Evolutionary conservation across 2,888 invertebrate genomes (phyloP).

Genomic region (Troides helena): DNA sequence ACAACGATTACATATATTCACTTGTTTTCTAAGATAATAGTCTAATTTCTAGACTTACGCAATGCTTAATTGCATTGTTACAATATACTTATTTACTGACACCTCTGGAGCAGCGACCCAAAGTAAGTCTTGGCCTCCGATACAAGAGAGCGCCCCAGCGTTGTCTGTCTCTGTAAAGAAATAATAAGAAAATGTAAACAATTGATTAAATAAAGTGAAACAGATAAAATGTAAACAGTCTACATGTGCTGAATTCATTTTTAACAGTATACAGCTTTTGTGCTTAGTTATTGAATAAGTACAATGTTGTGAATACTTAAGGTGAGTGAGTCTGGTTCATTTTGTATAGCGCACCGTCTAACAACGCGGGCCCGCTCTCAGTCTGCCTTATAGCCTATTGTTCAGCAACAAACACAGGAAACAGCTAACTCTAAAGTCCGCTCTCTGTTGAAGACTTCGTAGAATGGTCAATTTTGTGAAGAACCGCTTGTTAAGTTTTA

Average conservation of each 20-base stretch:
- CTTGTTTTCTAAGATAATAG: too few species aligned
- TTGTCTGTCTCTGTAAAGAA: too few species aligned
- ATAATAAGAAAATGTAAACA: too few species aligned
- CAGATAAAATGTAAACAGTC: conserved; percentile 13
- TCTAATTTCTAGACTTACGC: too few species aligned
- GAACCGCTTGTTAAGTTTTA: not conserved
- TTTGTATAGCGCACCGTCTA: conserved; percentile 66
- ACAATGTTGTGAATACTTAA: conserved; percentile 54
- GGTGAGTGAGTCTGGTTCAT: conserved; percentile 47
- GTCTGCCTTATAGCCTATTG: conserved; percentile 71
- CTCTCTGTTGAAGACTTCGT: conserved; percentile 63
- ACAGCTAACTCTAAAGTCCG: conserved; percentile 75
- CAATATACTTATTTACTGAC: too few species aligned
- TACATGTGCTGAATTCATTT: conserved; percentile 29
- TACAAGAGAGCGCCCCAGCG: too few species aligned
- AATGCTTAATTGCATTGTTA: too few species aligned
- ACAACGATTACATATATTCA: too few species aligned
- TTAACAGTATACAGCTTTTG: conserved; percentile 33
- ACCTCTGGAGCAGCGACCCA: too few species aligned
- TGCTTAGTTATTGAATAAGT: conserved; percentile 48
- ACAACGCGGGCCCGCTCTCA: conserved; percentile 52
- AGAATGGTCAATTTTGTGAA: conserved; percentile 38
- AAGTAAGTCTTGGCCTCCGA: too few species aligned
- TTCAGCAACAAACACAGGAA: conserved; percentile 77
- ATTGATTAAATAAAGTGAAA: not conserved